Evolutionary conservation across 1,140 invertebrate genomes (phyloP).

Genomic region (Zaprionus taronus): DNA sequence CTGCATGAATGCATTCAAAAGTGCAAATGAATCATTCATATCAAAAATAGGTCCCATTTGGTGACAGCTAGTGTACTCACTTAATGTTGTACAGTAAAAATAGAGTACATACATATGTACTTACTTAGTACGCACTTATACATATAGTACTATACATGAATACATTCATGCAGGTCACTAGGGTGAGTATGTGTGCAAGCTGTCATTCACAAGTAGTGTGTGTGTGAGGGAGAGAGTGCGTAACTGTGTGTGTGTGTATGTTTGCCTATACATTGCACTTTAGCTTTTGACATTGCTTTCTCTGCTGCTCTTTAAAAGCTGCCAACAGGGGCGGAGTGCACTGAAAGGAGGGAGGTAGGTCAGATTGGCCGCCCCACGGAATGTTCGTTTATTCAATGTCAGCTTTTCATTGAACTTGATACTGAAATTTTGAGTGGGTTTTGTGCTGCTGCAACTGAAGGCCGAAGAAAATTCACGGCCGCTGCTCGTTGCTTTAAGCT

Average conservation of each 20-base stretch:
- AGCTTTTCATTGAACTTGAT: conserved; percentile 80
- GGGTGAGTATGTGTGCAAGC: conserved; percentile 13
- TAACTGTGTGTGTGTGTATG: conserved; percentile 6
- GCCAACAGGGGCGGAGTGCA: not conserved
- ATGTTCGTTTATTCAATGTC: conserved; percentile 56
- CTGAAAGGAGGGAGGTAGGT: not conserved
- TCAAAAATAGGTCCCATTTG: no score
- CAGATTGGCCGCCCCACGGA: conserved; percentile 2
- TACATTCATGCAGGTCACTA: no score
- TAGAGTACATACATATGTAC: no score
- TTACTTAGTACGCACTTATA: no score
- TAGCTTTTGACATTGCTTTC: conserved; percentile 54
- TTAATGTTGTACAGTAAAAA: no score
- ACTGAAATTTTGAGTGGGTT: conserved; percentile 62
- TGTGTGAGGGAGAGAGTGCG: not conserved
- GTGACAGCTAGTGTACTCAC: no score
- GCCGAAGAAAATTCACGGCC: conserved; percentile 28
- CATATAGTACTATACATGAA: no score
- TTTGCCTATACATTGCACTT: conserved; percentile 46
- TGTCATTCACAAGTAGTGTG: conserved; percentile 19
- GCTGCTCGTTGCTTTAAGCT: conserved; percentile 11
- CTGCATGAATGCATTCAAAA: no score
- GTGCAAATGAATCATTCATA: no score
- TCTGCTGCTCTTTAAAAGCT: conserved; percentile 44
- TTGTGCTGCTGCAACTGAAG: conserved; percentile 13